Evolutionary conservation across 1,140 invertebrate genomes (phyloP).

Genomic region (Caerostris extrusa): DNA sequence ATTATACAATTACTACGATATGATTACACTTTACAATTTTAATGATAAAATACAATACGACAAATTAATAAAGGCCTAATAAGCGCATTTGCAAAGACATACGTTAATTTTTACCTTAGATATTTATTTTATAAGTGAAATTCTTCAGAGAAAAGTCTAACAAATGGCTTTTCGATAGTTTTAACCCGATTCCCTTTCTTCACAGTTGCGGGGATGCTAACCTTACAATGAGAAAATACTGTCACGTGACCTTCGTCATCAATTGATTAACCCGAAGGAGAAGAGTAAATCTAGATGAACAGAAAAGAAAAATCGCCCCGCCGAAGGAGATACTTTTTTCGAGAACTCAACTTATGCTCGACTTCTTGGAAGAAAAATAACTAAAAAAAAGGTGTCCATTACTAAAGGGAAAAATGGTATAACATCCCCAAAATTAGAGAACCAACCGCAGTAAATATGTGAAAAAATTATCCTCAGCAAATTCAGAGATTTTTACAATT

Average conservation of each 20-base stretch:
- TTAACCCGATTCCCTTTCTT: no score
- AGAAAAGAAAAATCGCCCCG: not conserved
- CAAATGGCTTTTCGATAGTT: no score
- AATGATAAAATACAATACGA: no score
- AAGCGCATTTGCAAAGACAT: no score
- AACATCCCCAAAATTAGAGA: not conserved
- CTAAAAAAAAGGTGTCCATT: not conserved
- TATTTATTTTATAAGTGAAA: no score
- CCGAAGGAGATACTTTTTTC: not conserved
- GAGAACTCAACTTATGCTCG: constrained; percentile 2
- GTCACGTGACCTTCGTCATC: constrained; percentile 21
- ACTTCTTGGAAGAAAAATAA: not conserved
- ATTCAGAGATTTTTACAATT: no score
- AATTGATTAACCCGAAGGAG: constrained; percentile 9
- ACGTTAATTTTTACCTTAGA: no score
- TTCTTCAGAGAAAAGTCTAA: no score
- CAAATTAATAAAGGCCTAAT: no score
- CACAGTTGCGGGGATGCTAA: not conserved
- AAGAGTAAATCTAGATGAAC: constrained; percentile 16
- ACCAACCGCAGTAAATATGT: not conserved
- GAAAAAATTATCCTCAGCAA: not conserved
- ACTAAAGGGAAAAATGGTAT: not conserved
- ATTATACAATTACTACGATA: no score
- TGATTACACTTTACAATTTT: no score
- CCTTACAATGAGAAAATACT: not conserved